Conservation (phyloP, 2,797 vertebrate genomes). For the Phrynocephalus vlangalii region DNA sequence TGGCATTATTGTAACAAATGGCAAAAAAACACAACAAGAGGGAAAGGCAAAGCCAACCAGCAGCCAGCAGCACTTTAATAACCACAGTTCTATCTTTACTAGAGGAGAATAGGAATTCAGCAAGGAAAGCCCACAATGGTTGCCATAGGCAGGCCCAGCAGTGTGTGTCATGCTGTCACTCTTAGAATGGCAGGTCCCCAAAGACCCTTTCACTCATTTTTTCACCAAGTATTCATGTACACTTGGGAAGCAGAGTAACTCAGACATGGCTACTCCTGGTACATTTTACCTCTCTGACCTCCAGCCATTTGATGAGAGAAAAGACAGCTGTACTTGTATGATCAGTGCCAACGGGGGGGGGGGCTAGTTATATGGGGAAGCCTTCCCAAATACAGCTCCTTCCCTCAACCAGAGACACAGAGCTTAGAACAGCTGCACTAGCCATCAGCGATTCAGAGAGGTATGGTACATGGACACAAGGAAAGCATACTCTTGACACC, state of each 20-base stretch:
- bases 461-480: too few species aligned
- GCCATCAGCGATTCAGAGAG: too few species aligned
- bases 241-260: not conserved
- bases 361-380: not conserved
- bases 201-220: not conserved
- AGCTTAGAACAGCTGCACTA: not conserved
- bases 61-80: not conserved
- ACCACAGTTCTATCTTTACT: not conserved
- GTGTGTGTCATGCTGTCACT: not conserved
- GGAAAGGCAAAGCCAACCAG: not conserved
- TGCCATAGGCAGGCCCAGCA: not conserved
- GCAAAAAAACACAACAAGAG: not conserved
- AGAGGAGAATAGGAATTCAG: not conserved
- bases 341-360: not conserved
- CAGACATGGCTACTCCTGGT: not conserved
- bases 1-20: not conserved
- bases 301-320: too few species aligned
- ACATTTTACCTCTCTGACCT: not conserved
- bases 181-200: not conserved
- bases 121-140: not conserved
- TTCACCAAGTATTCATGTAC: not conserved
- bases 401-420: not conserved
- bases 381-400: not conserved
- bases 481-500: not conserved
- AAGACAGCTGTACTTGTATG: not conserved